These are phyloP conservation scores for Aleiodes testaceus DNA, from an alignment of 2,888 invertebrate genomes.

Conservation along the genomic window DNA sequence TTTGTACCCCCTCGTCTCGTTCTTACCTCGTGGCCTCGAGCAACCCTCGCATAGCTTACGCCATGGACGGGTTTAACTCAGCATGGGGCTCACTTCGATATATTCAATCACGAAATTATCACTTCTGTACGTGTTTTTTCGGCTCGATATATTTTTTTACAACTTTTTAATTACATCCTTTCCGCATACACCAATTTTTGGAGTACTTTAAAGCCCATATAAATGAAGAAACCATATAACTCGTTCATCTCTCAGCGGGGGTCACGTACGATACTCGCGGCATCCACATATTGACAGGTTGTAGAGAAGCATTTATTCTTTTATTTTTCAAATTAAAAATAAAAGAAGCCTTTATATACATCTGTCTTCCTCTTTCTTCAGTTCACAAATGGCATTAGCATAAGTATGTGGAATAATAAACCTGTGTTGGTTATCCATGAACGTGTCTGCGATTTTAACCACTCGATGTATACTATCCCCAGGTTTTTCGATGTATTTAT, in stretches of 20 bases:
- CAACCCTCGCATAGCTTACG: conserved; percentile 46
- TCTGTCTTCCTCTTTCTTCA: conserved; percentile 57
- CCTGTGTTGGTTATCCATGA: conserved; percentile 39
- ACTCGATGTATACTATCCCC: conserved; percentile 46
- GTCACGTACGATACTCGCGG: conserved; percentile 41
- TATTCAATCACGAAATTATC: conserved; percentile 73
- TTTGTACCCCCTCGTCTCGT: conserved; percentile 32
- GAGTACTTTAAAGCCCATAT: conserved; percentile 13
- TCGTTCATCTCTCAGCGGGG: conserved; percentile 44
- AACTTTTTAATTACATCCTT: conserved; percentile 19
- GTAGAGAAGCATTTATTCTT: background rate
- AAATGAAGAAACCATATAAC: conserved; percentile 36
- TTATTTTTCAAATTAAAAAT: too few relatives aligned
- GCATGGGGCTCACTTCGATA: conserved; percentile 69
- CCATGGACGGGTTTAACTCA: conserved; percentile 66
- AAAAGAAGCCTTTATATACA: conserved; percentile 60
- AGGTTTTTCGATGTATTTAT: conserved; percentile 61
- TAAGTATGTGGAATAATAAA: conserved; percentile 64
- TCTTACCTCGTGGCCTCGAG: conserved; percentile 51
- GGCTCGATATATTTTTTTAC: conserved; percentile 12
- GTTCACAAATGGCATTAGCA: conserved; percentile 58
- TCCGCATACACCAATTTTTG: conserved; percentile 16
- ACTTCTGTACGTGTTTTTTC: conserved; percentile 67
- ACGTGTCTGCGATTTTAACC: conserved; percentile 32
- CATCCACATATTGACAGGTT: conserved; percentile 59